phyloP scores from a whole-genome alignment of 2,888 invertebrate genomes.

The Tanypteryx hageni region DNA sequence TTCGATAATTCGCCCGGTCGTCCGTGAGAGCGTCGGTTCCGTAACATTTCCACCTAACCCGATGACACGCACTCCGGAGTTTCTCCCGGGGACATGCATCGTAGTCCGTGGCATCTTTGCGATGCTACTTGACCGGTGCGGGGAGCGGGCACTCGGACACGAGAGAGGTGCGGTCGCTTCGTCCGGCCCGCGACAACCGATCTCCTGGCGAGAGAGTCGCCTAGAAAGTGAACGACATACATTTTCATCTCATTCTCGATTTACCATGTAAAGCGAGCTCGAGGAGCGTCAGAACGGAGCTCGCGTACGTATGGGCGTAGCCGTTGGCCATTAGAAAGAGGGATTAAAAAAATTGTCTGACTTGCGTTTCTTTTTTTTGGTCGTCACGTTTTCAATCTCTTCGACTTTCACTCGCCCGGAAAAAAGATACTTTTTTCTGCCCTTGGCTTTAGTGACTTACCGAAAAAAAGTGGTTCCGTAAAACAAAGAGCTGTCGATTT shows the following conservation, averaged over 20 bases:
- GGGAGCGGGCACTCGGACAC: not conserved
- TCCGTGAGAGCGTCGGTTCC: not conserved
- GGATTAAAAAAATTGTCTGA: not conserved
- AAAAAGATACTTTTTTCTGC: not conserved
- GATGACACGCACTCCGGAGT: not conserved
- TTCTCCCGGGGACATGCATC: not conserved
- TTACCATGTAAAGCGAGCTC: slow-evolving; percentile 38
- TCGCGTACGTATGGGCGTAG: not conserved
- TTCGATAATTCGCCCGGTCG: not conserved
- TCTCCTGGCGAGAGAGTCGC: not conserved
- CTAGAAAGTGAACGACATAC: slow-evolving; percentile 61
- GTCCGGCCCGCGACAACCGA: not conserved
- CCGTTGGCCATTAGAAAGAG: slow-evolving; percentile 16
- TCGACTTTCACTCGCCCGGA: slow-evolving; percentile 2
- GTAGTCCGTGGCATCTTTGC: too few relatives aligned
- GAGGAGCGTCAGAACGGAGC: not conserved
- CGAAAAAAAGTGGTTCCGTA: not conserved
- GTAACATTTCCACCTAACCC: not conserved
- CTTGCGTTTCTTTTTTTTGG: not conserved
- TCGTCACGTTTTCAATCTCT: not conserved
- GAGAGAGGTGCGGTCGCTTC: not conserved
- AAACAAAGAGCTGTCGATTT: not conserved
- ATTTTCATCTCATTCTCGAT: slow-evolving; percentile 55
- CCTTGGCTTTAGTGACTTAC: not conserved
- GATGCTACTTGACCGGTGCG: not conserved